Percentiles rank a stretch among this genome's conserved stretches.
These are phyloP conservation scores for Pterocles orientalis DNA, from an alignment of 2,113 vertebrate species.

Conservation along the genomic window DNA sequence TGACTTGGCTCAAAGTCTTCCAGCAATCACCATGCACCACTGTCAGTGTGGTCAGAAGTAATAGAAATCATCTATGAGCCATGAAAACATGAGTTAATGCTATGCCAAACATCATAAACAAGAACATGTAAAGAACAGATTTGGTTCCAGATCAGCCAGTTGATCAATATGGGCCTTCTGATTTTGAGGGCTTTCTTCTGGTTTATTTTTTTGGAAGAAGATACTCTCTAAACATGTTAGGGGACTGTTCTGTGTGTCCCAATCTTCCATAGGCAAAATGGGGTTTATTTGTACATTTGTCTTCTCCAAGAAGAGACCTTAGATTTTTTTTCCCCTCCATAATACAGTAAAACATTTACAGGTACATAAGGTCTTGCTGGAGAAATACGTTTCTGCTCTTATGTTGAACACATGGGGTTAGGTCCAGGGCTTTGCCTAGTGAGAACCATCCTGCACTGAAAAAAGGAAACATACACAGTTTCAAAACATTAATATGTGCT, in stretches of 20 bases:
- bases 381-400: slow-evolving; percentile 12
- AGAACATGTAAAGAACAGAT: not conserved
- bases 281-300: not conserved
- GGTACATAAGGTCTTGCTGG: slow-evolving; percentile 15
- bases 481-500: not conserved
- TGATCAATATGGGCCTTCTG: not conserved
- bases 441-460: slow-evolving; percentile 7
- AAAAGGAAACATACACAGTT: not conserved
- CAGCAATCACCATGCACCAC: not conserved
- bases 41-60: not conserved
- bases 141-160: not conserved
- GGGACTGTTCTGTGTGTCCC: not conserved
- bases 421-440: slow-evolving; percentile 5
- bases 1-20: not conserved
- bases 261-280: not conserved
- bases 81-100: not conserved
- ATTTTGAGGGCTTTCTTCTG: not conserved
- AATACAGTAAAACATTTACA: slow-evolving; percentile 8
- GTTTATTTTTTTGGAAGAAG: not conserved
- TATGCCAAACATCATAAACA: not conserved
- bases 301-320: slow-evolving; percentile 18
- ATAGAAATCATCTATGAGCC: not conserved
- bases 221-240: not conserved
- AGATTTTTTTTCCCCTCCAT: slow-evolving; percentile 23
- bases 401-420: not conserved